phyloP scores from a whole-genome alignment of 92 coral and sea anemone species.

The Porites cylindrica region DNA sequence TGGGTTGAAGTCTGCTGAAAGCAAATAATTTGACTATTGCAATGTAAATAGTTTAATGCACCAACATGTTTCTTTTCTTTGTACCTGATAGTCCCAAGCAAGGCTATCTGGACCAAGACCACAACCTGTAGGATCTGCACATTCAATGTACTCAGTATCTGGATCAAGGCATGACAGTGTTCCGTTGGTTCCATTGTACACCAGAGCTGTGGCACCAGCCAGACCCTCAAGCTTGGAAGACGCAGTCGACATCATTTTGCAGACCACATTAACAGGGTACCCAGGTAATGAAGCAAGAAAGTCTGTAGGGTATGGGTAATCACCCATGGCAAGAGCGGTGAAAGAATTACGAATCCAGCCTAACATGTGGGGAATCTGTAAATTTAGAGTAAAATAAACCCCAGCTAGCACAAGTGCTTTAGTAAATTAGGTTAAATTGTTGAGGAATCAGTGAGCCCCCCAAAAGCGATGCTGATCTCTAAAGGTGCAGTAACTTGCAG shows the following conservation, averaged over 20 bases:
- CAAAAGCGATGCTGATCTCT: too few relatives aligned
- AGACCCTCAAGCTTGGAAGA: conserved; percentile 85
- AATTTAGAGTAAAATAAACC: too few relatives aligned
- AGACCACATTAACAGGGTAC: conserved; percentile 93
- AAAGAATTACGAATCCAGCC: conserved; percentile 98
- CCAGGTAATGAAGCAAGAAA: conserved; percentile 94
- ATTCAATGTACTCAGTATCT: conserved; percentile 90
- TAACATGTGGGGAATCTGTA: conserved; percentile 81
- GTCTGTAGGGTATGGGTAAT: conserved; percentile 91
- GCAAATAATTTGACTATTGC: too few relatives aligned
- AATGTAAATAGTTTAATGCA: too few relatives aligned
- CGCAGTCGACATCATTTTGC: conserved; percentile 71
- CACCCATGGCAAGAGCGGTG: conserved; percentile 91
- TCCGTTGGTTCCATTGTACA: conserved; percentile 90
- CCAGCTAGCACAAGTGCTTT: too few relatives aligned
- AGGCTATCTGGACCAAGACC: conserved; percentile 83
- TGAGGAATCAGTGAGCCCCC: too few relatives aligned
- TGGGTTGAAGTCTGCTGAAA: too few relatives aligned
- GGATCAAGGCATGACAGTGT: conserved; percentile 87
- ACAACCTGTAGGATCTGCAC: conserved; percentile 99
- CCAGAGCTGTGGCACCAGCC: conserved; percentile 87
- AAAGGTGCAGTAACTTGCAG: too few relatives aligned
- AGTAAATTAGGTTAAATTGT: too few relatives aligned
- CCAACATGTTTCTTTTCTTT: too few relatives aligned
- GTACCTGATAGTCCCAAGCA: conserved; percentile 97